Evolutionary conservation across 2,797 vertebrate genomes (phyloP).

Genomic region (Intellagama lesueurii): DNA sequence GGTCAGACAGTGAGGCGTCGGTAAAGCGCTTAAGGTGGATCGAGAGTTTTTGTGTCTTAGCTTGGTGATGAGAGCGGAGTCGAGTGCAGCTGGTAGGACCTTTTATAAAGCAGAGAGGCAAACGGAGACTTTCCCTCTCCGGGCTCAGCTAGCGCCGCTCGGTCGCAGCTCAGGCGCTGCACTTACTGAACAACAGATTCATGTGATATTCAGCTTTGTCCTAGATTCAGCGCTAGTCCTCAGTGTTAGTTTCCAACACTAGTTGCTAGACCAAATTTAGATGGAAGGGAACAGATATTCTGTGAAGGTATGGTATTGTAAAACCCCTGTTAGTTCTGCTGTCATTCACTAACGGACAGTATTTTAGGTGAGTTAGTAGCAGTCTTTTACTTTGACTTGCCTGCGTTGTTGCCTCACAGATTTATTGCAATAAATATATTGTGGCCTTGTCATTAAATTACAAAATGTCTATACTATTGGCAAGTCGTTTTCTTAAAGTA

Average conservation of each 20-base stretch:
- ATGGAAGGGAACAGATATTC: background rate
- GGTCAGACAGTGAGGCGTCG: rapidly evolving
- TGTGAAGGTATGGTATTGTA: background rate
- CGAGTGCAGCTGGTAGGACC: rapidly evolving
- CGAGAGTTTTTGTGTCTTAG: too few relatives aligned
- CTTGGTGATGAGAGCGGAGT: background rate
- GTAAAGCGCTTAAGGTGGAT: constrained; percentile 9
- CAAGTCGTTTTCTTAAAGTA: background rate
- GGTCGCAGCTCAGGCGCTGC: background rate
- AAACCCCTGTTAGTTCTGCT: background rate
- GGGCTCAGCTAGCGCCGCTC: background rate
- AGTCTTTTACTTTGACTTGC: too few relatives aligned
- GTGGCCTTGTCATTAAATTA: background rate
- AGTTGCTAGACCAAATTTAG: background rate
- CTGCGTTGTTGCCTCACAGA: background rate
- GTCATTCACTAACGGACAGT: background rate
- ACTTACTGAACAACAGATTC: background rate
- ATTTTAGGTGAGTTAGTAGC: background rate
- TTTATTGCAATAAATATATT: background rate
- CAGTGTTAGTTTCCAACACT: background rate
- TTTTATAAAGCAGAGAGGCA: background rate
- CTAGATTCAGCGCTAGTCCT: background rate
- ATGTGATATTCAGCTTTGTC: background rate
- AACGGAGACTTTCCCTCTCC: background rate
- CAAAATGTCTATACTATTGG: background rate